Percentiles rank a stretch among this genome's conserved stretches.
Conservation (phyloP, 2,888 invertebrate species). For the Coenonympha glycerion region DNA sequence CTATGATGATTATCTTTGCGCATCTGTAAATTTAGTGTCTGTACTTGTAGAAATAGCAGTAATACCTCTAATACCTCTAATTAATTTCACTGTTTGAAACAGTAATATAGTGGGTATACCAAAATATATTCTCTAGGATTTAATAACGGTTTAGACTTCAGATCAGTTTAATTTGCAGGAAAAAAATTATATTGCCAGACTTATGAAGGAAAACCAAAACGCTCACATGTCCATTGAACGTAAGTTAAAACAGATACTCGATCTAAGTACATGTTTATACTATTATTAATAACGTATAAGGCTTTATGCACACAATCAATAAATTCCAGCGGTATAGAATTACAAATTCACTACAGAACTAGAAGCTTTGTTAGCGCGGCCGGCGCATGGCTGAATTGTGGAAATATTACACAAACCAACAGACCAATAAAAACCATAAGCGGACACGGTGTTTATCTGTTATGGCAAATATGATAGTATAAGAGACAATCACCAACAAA, state of each 20-base stretch:
- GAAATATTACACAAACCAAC: conserved; percentile 26
- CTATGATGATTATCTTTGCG: conserved; percentile 12
- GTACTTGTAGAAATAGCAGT: too few relatives aligned
- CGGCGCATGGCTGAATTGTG: conserved; percentile 14
- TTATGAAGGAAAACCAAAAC: too few relatives aligned
- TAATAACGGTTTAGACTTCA: too few relatives aligned
- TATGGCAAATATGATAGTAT: conserved; percentile 25
- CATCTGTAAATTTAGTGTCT: conserved; percentile 9
- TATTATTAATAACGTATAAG: not conserved
- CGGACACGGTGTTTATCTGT: conserved; percentile 30
- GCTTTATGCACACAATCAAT: conserved; percentile 2
- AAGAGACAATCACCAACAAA: not conserved
- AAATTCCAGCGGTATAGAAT: conserved; percentile 1
- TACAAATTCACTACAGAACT: conserved; percentile 4
- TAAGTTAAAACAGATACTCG: not conserved
- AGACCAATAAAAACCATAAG: conserved; percentile 31
- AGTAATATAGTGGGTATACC: too few relatives aligned
- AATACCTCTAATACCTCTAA: too few relatives aligned
- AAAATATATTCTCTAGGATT: too few relatives aligned
- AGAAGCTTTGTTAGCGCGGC: conserved; percentile 16
- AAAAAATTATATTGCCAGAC: too few relatives aligned
- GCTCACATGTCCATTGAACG: too few relatives aligned
- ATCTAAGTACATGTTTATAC: not conserved
- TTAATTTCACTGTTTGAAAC: too few relatives aligned
- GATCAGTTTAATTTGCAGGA: too few relatives aligned